These are phyloP conservation scores for Samia ricini DNA, from an alignment of 1,140 invertebrate species.

Conservation along the genomic window DNA sequence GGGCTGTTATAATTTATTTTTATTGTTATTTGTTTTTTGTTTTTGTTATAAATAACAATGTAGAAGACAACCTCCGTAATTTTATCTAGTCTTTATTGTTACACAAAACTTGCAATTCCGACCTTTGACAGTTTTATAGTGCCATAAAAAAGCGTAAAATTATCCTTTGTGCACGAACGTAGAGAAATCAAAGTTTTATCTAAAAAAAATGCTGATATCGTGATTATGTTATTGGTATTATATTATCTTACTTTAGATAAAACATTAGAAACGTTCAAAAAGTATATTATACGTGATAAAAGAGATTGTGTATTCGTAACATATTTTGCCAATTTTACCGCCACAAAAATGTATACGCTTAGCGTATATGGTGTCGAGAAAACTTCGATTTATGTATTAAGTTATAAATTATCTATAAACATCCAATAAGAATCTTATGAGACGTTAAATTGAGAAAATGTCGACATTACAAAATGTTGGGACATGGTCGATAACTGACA, in stretches of 20 bases:
- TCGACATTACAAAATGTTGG: slow-evolving; percentile 51
- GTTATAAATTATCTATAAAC: slow-evolving; percentile 25
- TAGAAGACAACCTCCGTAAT: slow-evolving; percentile 46
- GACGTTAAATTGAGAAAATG: slow-evolving; percentile 42
- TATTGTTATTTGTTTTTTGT: slow-evolving; percentile 65
- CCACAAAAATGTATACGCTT: slow-evolving; percentile 21
- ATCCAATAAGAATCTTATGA: slow-evolving; percentile 41
- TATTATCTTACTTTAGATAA: background rate
- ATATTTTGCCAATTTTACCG: slow-evolving; percentile 10
- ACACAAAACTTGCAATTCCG: slow-evolving; percentile 31
- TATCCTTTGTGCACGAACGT: slow-evolving; percentile 55
- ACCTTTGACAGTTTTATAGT: slow-evolving; percentile 51
- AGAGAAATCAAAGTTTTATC: slow-evolving; percentile 1
- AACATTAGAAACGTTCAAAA: background rate
- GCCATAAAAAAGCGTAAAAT: slow-evolving; percentile 63
- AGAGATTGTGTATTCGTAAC: background rate
- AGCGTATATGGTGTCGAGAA: background rate
- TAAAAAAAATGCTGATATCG: background rate
- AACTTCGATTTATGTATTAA: slow-evolving; percentile 5
- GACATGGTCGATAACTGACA: slow-evolving; percentile 42
- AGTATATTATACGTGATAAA: background rate
- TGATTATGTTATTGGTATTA: background rate
- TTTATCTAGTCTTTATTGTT: slow-evolving; percentile 65
- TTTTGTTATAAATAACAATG: slow-evolving; percentile 50
- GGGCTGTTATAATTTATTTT: slow-evolving; percentile 63